Base-by-base conservation (phyloP, 1,140 invertebrate species). In the Trichoplusia ni region DNA sequence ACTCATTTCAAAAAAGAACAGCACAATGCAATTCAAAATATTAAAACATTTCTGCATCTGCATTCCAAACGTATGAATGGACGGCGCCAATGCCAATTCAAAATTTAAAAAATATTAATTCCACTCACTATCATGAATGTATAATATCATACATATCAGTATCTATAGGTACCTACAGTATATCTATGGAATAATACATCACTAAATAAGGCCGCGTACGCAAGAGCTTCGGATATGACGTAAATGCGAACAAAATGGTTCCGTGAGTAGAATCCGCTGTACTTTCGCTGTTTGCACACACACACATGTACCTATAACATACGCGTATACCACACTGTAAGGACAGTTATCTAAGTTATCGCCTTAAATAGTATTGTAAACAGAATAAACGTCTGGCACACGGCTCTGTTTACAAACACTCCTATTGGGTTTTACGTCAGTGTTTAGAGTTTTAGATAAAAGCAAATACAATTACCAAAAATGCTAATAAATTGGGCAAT, bases 171-270 rank as follows among this genome's bases (percentile, higher is more conserved):
- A 60, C 40, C 27, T 27, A 47, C 47, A 60, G 7, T 33, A 29
- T 46, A 60, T 47, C 40, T 60, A 60, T 60, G 56, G 56, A 66
- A 29, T 40, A 56, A 51, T 42, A 58, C 67, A 25, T 37, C 29
- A 23, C 67, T 69, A 54, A 54, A 64, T 69, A 68, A 59, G 59
- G 59, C 23, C 40, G 38, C 47, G 37, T 60, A 42, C 56, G 19
- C 29, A 61, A 14, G 40, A 51, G 44, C 21, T 70, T 80, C 75
- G 75, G 77, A 83, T 72, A 82, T 82, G 79, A 81, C 82, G 79
- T 71, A 79, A 75, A 69, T 75, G 53, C 19, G 67, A 70, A 68
- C 65, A 42, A 59, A n/a, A 13, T 68, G 63, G 77, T 78, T 82
- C 76, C 73, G 78, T 60, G 64, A 76, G 69, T 61, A 37, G 66